These are phyloP conservation scores for Orussus abietinus DNA, from an alignment of 1,140 invertebrate species.

Conservation along the genomic window DNA sequence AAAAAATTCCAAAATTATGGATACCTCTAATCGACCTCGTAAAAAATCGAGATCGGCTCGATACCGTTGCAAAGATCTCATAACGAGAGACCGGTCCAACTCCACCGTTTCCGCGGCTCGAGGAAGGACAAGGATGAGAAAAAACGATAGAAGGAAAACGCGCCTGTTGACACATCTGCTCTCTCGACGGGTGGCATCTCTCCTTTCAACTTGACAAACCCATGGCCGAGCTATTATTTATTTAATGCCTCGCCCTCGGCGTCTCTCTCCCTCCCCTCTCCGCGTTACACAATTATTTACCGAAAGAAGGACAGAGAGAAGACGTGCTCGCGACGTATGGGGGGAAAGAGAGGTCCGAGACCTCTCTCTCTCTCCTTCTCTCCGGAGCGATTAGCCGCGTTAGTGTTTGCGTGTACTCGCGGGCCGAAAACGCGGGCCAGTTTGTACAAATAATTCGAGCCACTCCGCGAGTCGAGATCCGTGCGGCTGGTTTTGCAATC, in stretches of 20 bases:
- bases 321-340: not conserved
- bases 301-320: conserved; percentile 24
- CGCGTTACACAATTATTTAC: conserved; percentile 47
- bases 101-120: not conserved
- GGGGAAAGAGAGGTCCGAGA: conserved; percentile 28
- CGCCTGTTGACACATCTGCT: conserved; percentile 38
- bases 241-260: conserved; percentile 45
- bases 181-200: conserved; percentile 28
- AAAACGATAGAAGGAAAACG: conserved; percentile 22
- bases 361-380: conserved; percentile 29
- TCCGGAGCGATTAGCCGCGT: too few relatives aligned
- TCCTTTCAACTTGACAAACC: conserved; percentile 35
- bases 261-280: too few relatives aligned
- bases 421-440: conserved; percentile 36
- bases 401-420: conserved; percentile 28
- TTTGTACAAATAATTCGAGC: conserved; percentile 46
- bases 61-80: too few relatives aligned
- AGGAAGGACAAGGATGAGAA: conserved; percentile 13
- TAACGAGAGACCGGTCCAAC: too few relatives aligned
- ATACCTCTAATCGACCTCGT: too few relatives aligned
- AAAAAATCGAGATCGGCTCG: too few relatives aligned
- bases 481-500: conserved; percentile 34
- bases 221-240: conserved; percentile 41
- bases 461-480: conserved; percentile 32
- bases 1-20: too few relatives aligned